Percentiles rank a stretch among this genome's conserved stretches.
Conservation (phyloP, 2,797 vertebrate genomes). For the Neopelma chrysocephalum region DNA sequence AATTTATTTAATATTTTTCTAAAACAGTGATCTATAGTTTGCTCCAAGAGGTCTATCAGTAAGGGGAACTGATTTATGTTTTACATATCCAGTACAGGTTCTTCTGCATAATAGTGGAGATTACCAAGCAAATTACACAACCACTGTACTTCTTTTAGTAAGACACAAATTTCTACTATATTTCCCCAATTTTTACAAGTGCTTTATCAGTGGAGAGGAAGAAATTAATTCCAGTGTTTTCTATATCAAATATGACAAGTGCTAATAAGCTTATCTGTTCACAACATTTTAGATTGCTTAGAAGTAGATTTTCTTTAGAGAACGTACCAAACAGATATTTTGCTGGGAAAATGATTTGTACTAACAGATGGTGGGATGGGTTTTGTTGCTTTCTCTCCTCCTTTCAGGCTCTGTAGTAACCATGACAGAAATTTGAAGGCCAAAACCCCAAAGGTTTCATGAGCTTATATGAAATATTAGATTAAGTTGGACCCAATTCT, state of each 20-base stretch:
- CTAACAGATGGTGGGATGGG: background rate
- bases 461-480: background rate
- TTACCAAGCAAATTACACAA: background rate
- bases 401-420: background rate
- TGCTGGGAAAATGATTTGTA: background rate
- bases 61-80: background rate
- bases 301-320: conserved; percentile 10
- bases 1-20: no score
- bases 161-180: background rate
- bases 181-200: background rate
- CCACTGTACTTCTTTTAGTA: background rate
- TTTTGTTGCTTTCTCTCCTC: background rate
- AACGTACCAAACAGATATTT: background rate
- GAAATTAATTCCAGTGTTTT: conserved; percentile 8
- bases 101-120: background rate
- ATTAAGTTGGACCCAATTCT: background rate
- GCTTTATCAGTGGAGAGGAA: background rate
- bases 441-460: background rate
- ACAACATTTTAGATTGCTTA: background rate
- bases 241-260: conserved; percentile 26
- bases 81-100: background rate
- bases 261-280: conserved; percentile 24
- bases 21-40: background rate
- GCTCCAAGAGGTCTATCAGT: background rate
- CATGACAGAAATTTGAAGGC: background rate